Conservation (phyloP, 1,140 invertebrate genomes). For the Ostrea edulis region DNA sequence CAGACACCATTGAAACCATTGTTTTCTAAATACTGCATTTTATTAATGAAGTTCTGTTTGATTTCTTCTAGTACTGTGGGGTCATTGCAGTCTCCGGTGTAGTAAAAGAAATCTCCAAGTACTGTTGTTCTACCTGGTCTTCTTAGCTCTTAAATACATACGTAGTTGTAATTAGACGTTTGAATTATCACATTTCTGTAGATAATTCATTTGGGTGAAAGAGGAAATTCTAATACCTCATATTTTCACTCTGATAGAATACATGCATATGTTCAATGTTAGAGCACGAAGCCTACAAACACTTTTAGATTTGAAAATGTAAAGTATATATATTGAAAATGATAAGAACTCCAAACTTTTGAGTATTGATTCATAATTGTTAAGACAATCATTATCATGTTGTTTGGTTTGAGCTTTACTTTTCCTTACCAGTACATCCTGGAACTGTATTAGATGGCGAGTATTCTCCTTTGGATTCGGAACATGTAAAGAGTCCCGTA, state of each 20-base stretch:
- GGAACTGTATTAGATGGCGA: slow-evolving; percentile 43
- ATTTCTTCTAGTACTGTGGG: slow-evolving; percentile 11
- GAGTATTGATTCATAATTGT: too few relatives aligned
- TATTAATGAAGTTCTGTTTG: slow-evolving; percentile 43
- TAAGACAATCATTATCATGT: too few relatives aligned
- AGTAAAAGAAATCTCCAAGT: slow-evolving; percentile 42
- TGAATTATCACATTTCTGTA: too few relatives aligned
- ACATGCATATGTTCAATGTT: not conserved
- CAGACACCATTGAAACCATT: not conserved
- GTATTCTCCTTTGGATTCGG: slow-evolving; percentile 46
- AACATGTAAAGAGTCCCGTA: slow-evolving; percentile 49
- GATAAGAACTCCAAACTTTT: too few relatives aligned
- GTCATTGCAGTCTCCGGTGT: slow-evolving; percentile 46
- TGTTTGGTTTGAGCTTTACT: too few relatives aligned
- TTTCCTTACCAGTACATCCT: slow-evolving; percentile 46
- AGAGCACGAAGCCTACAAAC: not conserved
- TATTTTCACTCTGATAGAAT: too few relatives aligned
- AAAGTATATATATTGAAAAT: too few relatives aligned
- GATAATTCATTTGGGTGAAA: too few relatives aligned
- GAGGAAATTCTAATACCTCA: too few relatives aligned
- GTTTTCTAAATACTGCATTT: not conserved
- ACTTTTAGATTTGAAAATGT: not conserved
- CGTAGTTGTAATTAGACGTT: too few relatives aligned
- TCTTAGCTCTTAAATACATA: not conserved
- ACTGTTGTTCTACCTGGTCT: not conserved